Base-by-base conservation (phyloP, 2,797 vertebrate species). In the Macropus fuliginosus region DNA sequence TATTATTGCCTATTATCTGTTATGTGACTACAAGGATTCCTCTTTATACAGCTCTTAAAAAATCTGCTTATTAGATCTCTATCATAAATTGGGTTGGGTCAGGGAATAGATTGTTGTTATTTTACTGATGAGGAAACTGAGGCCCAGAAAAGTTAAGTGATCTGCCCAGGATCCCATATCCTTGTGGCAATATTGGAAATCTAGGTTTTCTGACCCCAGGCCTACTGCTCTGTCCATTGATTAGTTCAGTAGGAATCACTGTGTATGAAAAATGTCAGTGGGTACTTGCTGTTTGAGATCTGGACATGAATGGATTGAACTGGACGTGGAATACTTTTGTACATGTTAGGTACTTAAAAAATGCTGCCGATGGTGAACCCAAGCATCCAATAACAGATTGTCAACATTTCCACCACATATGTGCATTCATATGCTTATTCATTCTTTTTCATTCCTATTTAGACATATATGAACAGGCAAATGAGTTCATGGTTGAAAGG, bases 211-310 rank as follows among this genome's bases (percentile, higher is more conserved):
- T 87, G n/a, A 24, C n/a, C 66, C 66, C n/a, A 24, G 66, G 18
- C n/a, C 2, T 46, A 81, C n/a, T 3, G 18, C 8, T 40, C 74
- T 89, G 93, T 93, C 62, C 91, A 62, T 74, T 96, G 94, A 96
- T 81, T 92, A 57, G 87, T 56, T 40, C 93, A 90, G 16, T 2
- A 55, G 89, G 94, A 92, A 62, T 13, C 55, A 95, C 94, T 97
- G 96, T 55, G 16, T 21, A 31, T 81, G 92, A n/a, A 96, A 96
- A 96, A 97, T 97, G 91, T 95, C 92, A 94, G 55, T 93, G 55
- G 50, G 21, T 50, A 93, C 62, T 95, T 96, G 92, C 50, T 57
- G n/a, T 96, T 91, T 29, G 93, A 95, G 90, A 62, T 91, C 52
- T 56, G 56, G 52, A 97, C 94, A 93, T 89, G 87, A 90, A 56